Evolutionary conservation across 2,113 vertebrate genomes (phyloP), one percentile per base, ranked within the genome.

Genomic region (Bujurquina vittata): DNA sequence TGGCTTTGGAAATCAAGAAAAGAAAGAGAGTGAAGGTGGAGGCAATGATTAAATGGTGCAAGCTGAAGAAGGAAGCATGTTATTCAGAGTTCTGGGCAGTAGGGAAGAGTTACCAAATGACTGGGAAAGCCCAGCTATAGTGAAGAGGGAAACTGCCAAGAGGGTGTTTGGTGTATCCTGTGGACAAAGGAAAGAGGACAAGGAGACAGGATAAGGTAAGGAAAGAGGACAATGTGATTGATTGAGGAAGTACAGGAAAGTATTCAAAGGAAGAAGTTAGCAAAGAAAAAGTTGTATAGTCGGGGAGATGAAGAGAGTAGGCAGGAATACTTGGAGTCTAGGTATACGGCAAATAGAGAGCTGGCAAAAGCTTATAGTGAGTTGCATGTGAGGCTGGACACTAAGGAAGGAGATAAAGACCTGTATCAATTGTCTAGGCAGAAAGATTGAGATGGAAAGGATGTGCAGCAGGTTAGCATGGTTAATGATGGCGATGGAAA

Each of bases 381-480:
- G 40, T 67, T 40, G 26, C 46, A 29, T 0, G 40, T 46, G 40
- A 67, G 63, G 63, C 0, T 26, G 63, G 26, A 49, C 40, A 46
- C 4, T 67, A 67, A 67, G 40, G 52, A 20, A 20, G 49, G 40
- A 11, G 26, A 0, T 1, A 67, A 67, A 18, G 14, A 4, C 26
- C 49, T 40, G 37, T 11, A 40, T 40, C 37, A 11, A 40, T 40
- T 49, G 63, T 0, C 14, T 67, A 67, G 15, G 8, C 40, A 49
- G 22, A 49, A 22, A 26, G 40, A 15, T 49, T 18, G 63, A 49
- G 22, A 40, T 46, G 15, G 0, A 46, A 67, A 67, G 9, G 18
- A 18, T 7, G 63, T 4, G 9, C 63, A 46, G 63, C 63, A 67
- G 63, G 4, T 46, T 67, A 22, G 46, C 22, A n/a, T 46, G 63